Conservation (phyloP, 1,140 invertebrate species). For the Penaeus chinensis region DNA sequence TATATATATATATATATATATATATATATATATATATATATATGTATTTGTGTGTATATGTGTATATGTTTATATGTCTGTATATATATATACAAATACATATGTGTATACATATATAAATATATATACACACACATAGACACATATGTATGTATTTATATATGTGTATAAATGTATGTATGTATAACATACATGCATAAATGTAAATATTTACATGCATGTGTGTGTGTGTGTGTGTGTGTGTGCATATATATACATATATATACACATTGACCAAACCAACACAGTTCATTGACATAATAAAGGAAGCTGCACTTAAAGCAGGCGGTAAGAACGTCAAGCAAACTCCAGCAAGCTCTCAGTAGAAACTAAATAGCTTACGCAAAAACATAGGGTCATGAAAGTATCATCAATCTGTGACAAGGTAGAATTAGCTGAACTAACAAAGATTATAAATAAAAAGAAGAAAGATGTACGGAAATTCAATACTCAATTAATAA, state of each 20-base stretch:
- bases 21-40: slow-evolving; percentile 26
- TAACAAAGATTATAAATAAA: too few species aligned
- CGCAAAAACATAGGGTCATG: too few species aligned
- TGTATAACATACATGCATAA: not conserved
- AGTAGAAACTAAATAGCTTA: too few species aligned
- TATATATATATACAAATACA: slow-evolving; percentile 19
- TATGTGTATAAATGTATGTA: not conserved
- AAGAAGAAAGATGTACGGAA: too few species aligned
- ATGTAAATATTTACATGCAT: not conserved
- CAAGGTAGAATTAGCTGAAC: too few species aligned
- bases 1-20: not conserved
- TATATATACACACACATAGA: slow-evolving; percentile 19
- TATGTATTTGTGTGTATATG: slow-evolving; percentile 9
- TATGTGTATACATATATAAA: slow-evolving; percentile 11
- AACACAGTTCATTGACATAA: too few species aligned
- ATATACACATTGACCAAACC: too few species aligned
- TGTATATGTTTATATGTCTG: not conserved
- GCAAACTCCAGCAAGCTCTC: too few species aligned
- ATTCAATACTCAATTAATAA: too few species aligned
- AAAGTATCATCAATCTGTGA: too few species aligned
- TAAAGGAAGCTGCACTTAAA: too few species aligned
- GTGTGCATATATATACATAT: not conserved
- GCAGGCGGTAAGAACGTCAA: too few species aligned
- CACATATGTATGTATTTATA: slow-evolving; percentile 7
- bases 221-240: not conserved